Conservation (phyloP, 2,888 invertebrate genomes). For the Urechis unicinctus region DNA sequence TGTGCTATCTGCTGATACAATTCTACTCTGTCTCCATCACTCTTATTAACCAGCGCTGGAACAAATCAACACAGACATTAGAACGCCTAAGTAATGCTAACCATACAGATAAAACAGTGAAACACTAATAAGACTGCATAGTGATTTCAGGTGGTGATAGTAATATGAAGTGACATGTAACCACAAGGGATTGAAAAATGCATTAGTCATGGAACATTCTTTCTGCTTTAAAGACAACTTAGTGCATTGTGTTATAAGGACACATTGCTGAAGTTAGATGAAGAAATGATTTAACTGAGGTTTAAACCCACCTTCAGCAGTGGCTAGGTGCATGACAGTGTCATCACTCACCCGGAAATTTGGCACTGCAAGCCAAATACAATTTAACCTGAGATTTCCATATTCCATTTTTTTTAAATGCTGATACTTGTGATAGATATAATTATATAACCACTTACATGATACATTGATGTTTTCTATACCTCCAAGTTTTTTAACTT, state of each 20-base stretch:
- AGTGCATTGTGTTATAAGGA: too few species aligned
- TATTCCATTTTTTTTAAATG: not conserved
- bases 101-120: too few species aligned
- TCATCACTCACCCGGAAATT: slow-evolving; percentile 47
- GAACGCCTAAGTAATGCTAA: not conserved
- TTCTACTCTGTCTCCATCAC: slow-evolving; percentile 10
- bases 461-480: slow-evolving; percentile 27
- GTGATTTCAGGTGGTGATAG: too few species aligned
- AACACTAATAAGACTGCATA: too few species aligned
- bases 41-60: slow-evolving; percentile 21
- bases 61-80: slow-evolving; percentile 2
- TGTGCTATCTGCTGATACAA: slow-evolving; percentile 24
- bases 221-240: too few species aligned
- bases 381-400: too few species aligned
- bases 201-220: too few species aligned
- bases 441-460: slow-evolving; percentile 17
- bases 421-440: not conserved
- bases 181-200: too few species aligned
- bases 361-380: slow-evolving; percentile 16
- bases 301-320: slow-evolving; percentile 30
- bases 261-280: too few species aligned
- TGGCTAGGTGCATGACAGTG: slow-evolving; percentile 48
- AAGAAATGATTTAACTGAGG: too few species aligned
- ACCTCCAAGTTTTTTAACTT: slow-evolving; percentile 35
- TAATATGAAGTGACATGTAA: too few species aligned